Conservation (phyloP, 2,113 vertebrate species). For the Cacatua alba region DNA sequence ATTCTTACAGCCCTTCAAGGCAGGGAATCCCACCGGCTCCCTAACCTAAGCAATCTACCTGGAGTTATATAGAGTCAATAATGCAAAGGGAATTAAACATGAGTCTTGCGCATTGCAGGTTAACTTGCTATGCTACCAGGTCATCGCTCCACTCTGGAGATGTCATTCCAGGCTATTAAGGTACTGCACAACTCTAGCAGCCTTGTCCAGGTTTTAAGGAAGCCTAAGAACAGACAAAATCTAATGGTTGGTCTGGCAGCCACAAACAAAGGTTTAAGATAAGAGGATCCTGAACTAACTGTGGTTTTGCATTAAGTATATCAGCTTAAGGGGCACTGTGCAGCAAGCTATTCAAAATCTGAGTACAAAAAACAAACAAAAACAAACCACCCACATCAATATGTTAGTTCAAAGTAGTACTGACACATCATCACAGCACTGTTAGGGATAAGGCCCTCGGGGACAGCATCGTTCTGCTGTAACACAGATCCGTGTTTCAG, state of each 20-base stretch:
- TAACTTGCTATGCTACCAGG: neutral
- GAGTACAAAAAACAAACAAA: neutral
- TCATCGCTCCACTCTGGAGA: neutral
- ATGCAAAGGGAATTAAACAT: neutral
- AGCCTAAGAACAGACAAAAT: neutral
- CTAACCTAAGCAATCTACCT: neutral
- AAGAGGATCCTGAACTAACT: neutral
- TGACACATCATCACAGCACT: neutral
- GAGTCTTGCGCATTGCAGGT: neutral
- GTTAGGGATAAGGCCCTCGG: neutral
- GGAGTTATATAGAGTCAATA: neutral
- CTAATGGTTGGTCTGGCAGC: neutral
- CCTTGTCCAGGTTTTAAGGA: neutral
- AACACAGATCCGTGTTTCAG: fast-evolving
- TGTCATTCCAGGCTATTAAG: neutral
- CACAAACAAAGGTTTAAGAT: neutral
- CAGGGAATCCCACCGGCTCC: neutral
- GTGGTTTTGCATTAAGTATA: neutral
- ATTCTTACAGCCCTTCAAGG: neutral
- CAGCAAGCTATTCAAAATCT: neutral
- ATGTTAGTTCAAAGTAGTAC: neutral
- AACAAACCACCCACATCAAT: neutral
- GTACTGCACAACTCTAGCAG: neutral
- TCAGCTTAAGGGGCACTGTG: neutral
- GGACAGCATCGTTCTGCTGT: neutral